phyloP scores from a whole-genome alignment of 2,113 vertebrate genomes.

The Pongo abelii region DNA sequence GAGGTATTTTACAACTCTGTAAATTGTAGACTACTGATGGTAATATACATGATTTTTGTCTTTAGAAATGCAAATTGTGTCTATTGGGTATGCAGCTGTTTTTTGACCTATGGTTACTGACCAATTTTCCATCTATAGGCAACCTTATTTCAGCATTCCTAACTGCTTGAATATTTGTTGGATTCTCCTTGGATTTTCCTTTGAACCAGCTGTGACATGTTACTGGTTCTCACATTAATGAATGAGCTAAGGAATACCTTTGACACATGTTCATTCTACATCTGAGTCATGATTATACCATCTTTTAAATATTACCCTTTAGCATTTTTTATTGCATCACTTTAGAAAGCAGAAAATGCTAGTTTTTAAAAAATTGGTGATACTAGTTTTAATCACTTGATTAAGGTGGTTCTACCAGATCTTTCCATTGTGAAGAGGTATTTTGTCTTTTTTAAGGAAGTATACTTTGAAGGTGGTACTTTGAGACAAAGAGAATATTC shows the following conservation, averaged over 20 bases:
- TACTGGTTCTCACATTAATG: background rate
- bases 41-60: background rate
- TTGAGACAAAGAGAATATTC: background rate
- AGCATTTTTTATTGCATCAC: background rate
- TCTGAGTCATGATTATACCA: background rate
- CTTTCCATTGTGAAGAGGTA: background rate
- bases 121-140: background rate
- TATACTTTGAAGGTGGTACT: background rate
- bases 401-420: background rate
- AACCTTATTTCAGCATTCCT: background rate
- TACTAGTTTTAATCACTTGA: background rate
- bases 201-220: background rate
- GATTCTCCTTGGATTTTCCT: background rate
- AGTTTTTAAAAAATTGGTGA: background rate
- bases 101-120: background rate
- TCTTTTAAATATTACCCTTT: background rate
- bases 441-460: background rate
- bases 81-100: background rate
- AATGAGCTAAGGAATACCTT: conserved; percentile 4
- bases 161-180: background rate
- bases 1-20: background rate
- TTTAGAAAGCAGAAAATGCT: background rate
- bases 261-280: background rate
- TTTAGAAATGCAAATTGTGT: background rate
- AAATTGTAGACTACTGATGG: background rate